These are phyloP conservation scores for Tapirus terrestris DNA, from an alignment of 2,113 vertebrate species.

Conservation along the genomic window DNA sequence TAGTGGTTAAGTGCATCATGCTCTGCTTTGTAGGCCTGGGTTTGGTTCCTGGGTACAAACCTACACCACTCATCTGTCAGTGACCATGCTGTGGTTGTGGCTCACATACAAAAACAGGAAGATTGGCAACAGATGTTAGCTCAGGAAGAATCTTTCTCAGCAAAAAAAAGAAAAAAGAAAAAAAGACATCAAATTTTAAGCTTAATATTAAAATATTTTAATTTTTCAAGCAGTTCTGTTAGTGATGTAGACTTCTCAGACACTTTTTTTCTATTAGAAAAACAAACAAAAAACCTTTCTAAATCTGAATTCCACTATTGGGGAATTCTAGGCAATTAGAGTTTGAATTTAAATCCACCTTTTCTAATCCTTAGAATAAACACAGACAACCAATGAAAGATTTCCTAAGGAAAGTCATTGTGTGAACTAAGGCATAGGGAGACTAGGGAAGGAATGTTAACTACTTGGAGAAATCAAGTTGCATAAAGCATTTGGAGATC, in stretches of 20 bases:
- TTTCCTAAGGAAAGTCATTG: not conserved
- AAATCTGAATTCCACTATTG: not conserved
- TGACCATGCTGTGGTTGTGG: too few relatives aligned
- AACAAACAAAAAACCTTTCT: not conserved
- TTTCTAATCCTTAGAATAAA: slow-evolving; percentile 5
- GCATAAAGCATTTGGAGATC: not conserved
- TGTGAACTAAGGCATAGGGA: not conserved
- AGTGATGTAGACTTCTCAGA: not conserved
- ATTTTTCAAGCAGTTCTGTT: not conserved
- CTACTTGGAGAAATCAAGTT: not conserved
- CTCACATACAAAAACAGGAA: too few relatives aligned
- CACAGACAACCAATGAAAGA: not conserved
- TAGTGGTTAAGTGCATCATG: too few relatives aligned
- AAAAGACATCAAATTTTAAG: not conserved
- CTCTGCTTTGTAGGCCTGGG: too few relatives aligned
- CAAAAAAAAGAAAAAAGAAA: too few relatives aligned
- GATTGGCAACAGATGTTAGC: too few relatives aligned
- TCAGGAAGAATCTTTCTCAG: too few relatives aligned
- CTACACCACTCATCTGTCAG: too few relatives aligned
- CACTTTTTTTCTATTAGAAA: not conserved
- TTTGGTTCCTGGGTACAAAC: too few relatives aligned
- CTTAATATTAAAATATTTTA: not conserved
- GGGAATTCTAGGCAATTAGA: not conserved
- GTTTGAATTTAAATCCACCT: not conserved
- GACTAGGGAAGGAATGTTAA: not conserved